Conservation (phyloP, 2,888 invertebrate genomes). For the Trissoscelio sp. region DNA sequence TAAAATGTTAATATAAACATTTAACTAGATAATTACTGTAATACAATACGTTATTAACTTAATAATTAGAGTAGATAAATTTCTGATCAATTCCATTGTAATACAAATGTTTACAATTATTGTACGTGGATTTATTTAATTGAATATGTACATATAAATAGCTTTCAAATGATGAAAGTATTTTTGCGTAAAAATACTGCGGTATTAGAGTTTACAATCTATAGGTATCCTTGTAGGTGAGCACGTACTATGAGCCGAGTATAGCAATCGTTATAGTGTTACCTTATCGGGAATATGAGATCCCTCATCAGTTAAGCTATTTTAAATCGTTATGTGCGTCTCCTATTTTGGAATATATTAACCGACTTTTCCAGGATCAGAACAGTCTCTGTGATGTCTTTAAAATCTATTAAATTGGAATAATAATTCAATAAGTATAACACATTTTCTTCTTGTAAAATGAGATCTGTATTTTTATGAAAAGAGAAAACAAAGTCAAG, state of each 20-base stretch:
- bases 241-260: constrained; percentile 42
- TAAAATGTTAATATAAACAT: background rate
- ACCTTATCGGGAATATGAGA: constrained; percentile 57
- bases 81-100: too few relatives aligned
- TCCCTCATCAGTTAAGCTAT: constrained; percentile 56
- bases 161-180: constrained; percentile 3
- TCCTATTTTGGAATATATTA: constrained; percentile 59
- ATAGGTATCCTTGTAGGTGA: constrained; percentile 45
- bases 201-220: constrained; percentile 41
- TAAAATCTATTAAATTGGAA: background rate
- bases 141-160: background rate
- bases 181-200: constrained; percentile 18
- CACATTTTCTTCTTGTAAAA: background rate
- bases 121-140: too few relatives aligned
- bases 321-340: constrained; percentile 45
- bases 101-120: too few relatives aligned
- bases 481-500: background rate
- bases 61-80: background rate
- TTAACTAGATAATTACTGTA: too few relatives aligned
- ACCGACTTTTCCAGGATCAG: constrained; percentile 32
- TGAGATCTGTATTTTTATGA: background rate
- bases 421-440: constrained; percentile 17
- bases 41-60: background rate
- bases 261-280: constrained; percentile 55
- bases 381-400: background rate